These are phyloP conservation scores for Apomyelois bistriatella DNA, from an alignment of 2,888 invertebrate species.

Conservation along the genomic window DNA sequence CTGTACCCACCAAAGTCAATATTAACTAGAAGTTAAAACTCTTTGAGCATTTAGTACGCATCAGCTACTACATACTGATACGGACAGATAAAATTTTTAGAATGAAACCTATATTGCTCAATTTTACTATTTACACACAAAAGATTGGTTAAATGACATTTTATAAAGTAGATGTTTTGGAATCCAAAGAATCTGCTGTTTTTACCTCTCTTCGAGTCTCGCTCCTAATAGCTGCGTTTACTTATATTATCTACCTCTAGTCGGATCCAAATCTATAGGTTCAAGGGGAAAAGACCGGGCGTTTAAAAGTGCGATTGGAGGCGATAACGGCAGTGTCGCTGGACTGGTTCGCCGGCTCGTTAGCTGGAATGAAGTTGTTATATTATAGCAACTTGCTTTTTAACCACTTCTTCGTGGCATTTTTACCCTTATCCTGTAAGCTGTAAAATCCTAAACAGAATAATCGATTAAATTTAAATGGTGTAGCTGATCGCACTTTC, in stretches of 20 bases:
- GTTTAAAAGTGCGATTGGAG: conserved; percentile 25
- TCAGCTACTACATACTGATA: no score
- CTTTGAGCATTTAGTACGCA: no score
- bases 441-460: conserved; percentile 3
- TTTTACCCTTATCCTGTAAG: conserved; percentile 8
- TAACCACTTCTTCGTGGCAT: conserved; percentile 20
- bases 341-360: conserved; percentile 42
- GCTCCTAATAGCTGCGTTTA: no score
- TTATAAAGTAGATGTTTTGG: no score
- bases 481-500: conserved; percentile 10
- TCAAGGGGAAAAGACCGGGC: conserved; percentile 1
- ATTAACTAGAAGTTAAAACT: no score
- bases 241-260: neutral
- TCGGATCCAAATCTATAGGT: neutral
- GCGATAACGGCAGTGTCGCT: conserved; percentile 31
- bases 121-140: no score
- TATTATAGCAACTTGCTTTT: conserved; percentile 53
- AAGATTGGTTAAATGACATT: no score
- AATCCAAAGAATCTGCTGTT: no score
- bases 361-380: conserved; percentile 75
- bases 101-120: no score
- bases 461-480: neutral
- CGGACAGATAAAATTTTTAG: no score
- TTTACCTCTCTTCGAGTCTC: no score
- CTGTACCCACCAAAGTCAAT: no score